Conservation (phyloP, 2,113 vertebrate genomes). For the Tyto alba region DNA sequence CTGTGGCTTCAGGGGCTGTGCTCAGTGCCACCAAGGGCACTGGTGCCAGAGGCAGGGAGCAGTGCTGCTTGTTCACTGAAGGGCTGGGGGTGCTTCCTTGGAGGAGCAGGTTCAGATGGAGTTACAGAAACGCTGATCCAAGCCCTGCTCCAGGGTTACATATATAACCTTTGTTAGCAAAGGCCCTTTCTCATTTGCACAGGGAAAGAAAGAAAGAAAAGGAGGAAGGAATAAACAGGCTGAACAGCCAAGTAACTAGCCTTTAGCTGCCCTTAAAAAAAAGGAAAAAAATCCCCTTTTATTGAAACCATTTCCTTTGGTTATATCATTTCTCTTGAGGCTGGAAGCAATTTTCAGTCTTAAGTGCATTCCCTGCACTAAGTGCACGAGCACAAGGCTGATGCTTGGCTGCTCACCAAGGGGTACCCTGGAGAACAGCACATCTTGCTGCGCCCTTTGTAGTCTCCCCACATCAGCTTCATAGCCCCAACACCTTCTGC, state of each 20-base stretch:
- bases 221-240: neutral
- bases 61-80: neutral
- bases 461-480: neutral
- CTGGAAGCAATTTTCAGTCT: constrained; percentile 21
- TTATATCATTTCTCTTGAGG: constrained; percentile 47
- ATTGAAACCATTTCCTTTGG: constrained; percentile 60
- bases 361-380: neutral
- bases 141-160: neutral
- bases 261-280: neutral
- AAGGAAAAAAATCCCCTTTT: neutral
- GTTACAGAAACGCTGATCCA: neutral
- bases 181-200: neutral
- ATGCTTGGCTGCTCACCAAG: neutral
- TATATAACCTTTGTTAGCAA: neutral
- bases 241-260: constrained; percentile 5
- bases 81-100: neutral
- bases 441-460: neutral
- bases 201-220: neutral
- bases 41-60: neutral
- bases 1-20: accelerated
- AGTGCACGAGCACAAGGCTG: neutral
- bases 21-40: neutral
- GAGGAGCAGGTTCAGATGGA: neutral
- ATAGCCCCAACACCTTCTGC: neutral
- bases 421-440: neutral